These are phyloP conservation scores for Dendrocincla tyrannina DNA, from an alignment of 2,797 vertebrate species.

Conservation along the genomic window DNA sequence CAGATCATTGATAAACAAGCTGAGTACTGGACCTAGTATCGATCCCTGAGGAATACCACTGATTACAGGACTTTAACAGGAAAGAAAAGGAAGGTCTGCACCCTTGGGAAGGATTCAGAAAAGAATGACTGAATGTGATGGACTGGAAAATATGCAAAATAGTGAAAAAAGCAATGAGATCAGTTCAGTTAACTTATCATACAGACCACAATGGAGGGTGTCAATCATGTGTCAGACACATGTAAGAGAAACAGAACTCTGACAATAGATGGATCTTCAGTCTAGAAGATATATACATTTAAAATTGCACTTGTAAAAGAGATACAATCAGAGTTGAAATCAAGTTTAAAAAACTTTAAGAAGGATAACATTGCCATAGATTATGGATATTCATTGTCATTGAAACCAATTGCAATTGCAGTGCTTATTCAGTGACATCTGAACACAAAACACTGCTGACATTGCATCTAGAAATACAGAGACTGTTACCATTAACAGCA, in stretches of 20 bases:
- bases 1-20: background rate
- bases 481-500: background rate
- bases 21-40: background rate
- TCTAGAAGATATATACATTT: background rate
- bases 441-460: background rate
- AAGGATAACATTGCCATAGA: background rate
- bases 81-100: background rate
- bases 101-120: background rate
- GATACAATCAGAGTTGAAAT: background rate
- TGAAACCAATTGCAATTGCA: background rate
- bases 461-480: background rate
- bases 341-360: background rate
- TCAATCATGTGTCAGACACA: fast-evolving
- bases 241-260: background rate
- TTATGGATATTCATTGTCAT: background rate
- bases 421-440: background rate
- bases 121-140: background rate
- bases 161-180: background rate
- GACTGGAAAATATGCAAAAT: background rate
- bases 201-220: background rate
- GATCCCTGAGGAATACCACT: no score
- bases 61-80: background rate
- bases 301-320: background rate
- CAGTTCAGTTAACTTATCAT: background rate
- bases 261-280: background rate